A percentile compares a stretch with the other conserved stretches of the same genome.
Conservation (phyloP, 2,797 vertebrate genomes). For the Enteromius unitaeniatus region DNA sequence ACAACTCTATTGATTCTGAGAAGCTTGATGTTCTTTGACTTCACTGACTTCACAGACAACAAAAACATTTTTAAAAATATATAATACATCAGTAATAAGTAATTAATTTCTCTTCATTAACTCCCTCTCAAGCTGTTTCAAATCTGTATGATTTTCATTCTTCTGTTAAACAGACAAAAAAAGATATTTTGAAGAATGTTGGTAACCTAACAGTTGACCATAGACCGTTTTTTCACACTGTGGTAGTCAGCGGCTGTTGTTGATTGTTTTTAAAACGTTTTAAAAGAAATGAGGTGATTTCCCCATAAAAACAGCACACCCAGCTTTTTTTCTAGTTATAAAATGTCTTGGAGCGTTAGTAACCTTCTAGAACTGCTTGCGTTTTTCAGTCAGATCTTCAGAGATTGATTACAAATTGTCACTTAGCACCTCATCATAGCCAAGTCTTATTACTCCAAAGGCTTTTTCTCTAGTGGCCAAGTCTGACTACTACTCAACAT, state of each 20-base stretch:
- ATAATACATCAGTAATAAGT: background rate
- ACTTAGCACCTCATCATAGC: conserved; percentile 66
- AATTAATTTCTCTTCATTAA: background rate
- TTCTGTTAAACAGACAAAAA: background rate
- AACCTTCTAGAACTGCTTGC: conserved; percentile 28
- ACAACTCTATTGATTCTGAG: background rate
- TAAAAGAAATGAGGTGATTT: background rate
- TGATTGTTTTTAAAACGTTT: background rate
- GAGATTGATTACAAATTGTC: conserved; percentile 60
- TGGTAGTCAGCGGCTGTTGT: background rate
- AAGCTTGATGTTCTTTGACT: background rate
- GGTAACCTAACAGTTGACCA: background rate
- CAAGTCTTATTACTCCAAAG: conserved; percentile 67
- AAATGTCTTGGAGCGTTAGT: conserved; percentile 20
- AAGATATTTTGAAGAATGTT: background rate
- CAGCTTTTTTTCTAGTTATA: background rate
- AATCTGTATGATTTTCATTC: background rate
- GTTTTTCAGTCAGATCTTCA: conserved; percentile 12
- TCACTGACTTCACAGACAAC: background rate
- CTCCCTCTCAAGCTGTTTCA: background rate
- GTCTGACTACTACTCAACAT: conserved; percentile 59
- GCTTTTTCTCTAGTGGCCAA: conserved; percentile 45
- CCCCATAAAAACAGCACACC: background rate
- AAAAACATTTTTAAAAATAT: background rate
- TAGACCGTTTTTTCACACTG: background rate